Base-by-base conservation (phyloP, 2,113 vertebrate genomes). In the Echinops telfairi region DNA sequence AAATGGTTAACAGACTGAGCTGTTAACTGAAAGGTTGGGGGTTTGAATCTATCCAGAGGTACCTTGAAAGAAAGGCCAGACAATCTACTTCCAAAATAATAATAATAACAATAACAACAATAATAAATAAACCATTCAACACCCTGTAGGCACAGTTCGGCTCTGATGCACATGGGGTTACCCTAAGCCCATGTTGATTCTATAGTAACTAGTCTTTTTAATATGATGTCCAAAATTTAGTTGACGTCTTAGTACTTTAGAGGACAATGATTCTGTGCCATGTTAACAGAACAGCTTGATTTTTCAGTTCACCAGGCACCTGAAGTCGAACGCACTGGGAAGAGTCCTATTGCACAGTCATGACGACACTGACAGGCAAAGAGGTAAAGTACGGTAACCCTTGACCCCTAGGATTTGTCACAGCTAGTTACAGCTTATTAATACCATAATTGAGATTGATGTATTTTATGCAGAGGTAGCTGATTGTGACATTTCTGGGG, bases 371-470 rank as follows among this genome's bases (percentile, higher is more conserved):
- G 58, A 68, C 2, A 57, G 70, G 62, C 83, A 83, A 47, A 90
- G 64, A 92, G 40, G n/a, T 23, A 17, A 33, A 83, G 29, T 75
- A 36, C 84, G 43, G 57, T 70, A 75, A 12, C 53, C 16, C 15
- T n/a, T 68, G 29, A 43, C 36, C 40, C 20, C 31, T 89, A 40
- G 79, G 16, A 81, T 38, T 77, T 84, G 25, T 82, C 70, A 78
- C 62, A 94, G 60, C 57, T 77, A 83, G 62, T 23, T n/a, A 33
- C 80, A 80, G 25, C 60, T 87, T 85, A 75, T 96, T 89, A 92
- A 43, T 84, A 58, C 36, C 58, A 29, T 83, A 85, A 82, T 90
- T 95, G 88, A 84, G 70, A 78, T 43, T 89, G 78, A 62, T 15
- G 58, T 23, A 15, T 79, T 83, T 81, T 15, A 60, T 1, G 15